These are phyloP conservation scores for Tetraodon nigroviridis DNA, from an alignment of 2,113 vertebrate species.

Conservation along the genomic window DNA sequence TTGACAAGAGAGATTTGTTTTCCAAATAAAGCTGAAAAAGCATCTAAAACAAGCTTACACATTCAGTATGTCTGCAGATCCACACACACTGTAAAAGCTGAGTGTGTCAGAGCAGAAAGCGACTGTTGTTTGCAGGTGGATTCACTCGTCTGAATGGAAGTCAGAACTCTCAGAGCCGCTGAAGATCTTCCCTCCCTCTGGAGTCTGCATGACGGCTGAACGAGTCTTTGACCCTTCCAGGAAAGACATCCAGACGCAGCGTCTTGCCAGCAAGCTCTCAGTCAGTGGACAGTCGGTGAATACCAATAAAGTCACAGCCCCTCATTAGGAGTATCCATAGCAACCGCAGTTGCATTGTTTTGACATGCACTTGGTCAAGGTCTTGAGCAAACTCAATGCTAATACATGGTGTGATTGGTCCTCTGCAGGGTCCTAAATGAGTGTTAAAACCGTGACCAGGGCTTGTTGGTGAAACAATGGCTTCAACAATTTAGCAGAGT, in stretches of 20 bases:
- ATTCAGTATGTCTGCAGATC: background rate
- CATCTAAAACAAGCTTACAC: background rate
- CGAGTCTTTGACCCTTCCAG: background rate
- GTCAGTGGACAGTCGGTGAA: conserved; percentile 7
- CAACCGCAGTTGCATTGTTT: conserved; percentile 24
- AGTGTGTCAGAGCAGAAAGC: background rate
- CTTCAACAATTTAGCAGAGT: no score
- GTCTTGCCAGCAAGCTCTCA: background rate
- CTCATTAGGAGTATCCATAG: conserved; percentile 9
- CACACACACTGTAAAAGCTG: background rate
- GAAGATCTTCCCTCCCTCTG: background rate
- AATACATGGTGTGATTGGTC: conserved; percentile 1
- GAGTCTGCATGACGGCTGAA: no score
- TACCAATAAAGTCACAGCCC: conserved; percentile 8
- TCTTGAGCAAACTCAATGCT: conserved; percentile 21
- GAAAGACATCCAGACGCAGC: background rate
- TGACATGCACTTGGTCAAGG: conserved; percentile 31
- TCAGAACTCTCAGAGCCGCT: no score
- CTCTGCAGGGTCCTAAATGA: background rate
- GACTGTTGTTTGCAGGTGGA: no score
- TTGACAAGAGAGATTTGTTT: conserved; percentile 5
- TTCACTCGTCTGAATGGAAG: no score
- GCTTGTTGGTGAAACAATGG: no score
- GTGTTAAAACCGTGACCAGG: no score
- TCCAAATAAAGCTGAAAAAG: background rate